Evolutionary conservation across 2,113 vertebrate species (phyloP), one percentile per base, ranked within the genome.

Genomic region (Pimephales promelas): DNA sequence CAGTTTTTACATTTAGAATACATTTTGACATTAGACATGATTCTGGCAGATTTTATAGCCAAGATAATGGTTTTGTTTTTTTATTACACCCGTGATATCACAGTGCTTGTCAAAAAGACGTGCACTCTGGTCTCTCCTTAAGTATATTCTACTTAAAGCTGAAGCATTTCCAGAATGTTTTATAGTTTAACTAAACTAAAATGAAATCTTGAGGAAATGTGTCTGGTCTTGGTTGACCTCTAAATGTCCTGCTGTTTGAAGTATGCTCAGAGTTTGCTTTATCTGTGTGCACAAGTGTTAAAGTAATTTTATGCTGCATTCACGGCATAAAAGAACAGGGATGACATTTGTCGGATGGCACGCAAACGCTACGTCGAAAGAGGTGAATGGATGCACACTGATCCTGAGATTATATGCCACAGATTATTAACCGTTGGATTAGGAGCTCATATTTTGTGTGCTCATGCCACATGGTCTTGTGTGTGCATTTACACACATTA

Each of bases 401-500:
- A 59, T 34, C 10, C 31, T 13, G 52, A 73, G 81, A 86, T 86
- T 86, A 83, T 86, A 66, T 68, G 49, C 13, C 47, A 31, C 47
- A 14, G 81, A 83, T 86, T 83, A 86, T 79, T 83, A 74, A 56
- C 13, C 57, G 22, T 28, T 61, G 72, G 80, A 82, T 87, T 84
- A 83, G n/a, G 34, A 40, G 59, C 34, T 36, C 13, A 61, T 45
- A 36, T 81, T 56, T 14, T 68, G 59, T 57, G 26, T 54, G 26
- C 36, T 22, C 36, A 52, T 64, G 57, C 47, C 47, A 47, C 34
- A 49, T 52, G 62, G 36, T 10, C n/a, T 2, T 34, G 72, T 20
- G 72, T 24, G 18, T 49, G 20, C 5, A 24, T 40, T 47, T 54
- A 5, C 11, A n/a, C n/a, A n/a, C n/a, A n/a, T n/a, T n/a, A n/a